Evolutionary conservation across 2,113 vertebrate species (phyloP), one percentile per base, ranked within the genome.

Genomic region (Emydocephalus ijimae): DNA sequence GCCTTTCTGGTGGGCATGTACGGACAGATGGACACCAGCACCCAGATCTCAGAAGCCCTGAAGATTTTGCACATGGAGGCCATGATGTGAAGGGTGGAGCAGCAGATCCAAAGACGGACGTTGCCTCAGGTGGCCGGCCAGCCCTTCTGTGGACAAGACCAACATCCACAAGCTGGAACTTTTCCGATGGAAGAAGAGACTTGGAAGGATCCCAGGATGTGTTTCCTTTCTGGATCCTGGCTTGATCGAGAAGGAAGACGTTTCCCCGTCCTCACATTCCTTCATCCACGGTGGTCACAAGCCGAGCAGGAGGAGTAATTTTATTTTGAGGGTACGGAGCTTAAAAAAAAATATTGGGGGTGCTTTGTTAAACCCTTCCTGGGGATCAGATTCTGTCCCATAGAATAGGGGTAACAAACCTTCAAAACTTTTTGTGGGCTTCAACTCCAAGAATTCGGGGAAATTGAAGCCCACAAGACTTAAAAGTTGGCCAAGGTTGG

Each of bases 1-100:
- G 99, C 99, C 0, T 99, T 99, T 97, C 97, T 99, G 90, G 99
- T 99, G 90, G 99, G 99, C 3, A 99, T 99, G 98, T 99, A 99
- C 0, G 98, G 99, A 91, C 99, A 99, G 96, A 97, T 99, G 0
- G 99, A 99, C 97, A 99, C 99, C 96, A 99, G 99, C 85, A 97
- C 98, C 26, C 98, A 99, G 97, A 99, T 99, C 92, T 98, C 99
- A 0, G 99, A 99, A 95, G 98, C 99, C 29, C 97, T 99, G 98
- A 98, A 99, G 95, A 97, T 99, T 94, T 97, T 99, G 93, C 99
- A 99, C 96, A 99, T 99, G 99, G 99, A 99, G 89, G 98, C 98
- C 4, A 98, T 97, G 89, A 98, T 99, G 91, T 99, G 98, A 98
- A 39, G 39, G 0, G 39, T 1, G 0, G 0, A 50, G 81, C 69